Evolutionary conservation across 2,888 invertebrate genomes (phyloP), one percentile per base, ranked within the genome.

Genomic region (Pelosia muscerda): DNA sequence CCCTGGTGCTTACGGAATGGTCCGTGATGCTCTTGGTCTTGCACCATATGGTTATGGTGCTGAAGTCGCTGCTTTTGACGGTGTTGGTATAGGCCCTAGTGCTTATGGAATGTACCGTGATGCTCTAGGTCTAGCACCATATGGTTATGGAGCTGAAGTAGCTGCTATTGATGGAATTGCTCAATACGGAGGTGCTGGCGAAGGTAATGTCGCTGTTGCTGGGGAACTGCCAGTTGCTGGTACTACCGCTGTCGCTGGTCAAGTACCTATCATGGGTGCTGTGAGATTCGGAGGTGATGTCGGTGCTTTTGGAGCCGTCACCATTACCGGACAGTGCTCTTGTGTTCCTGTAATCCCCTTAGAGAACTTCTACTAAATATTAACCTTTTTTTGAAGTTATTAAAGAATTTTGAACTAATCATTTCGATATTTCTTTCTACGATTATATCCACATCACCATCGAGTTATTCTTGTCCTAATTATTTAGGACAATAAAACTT

Each of bases 201-300:
- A 66, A 66, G 65, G 65, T 25, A 66, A 63, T 26, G 65, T 66
- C 2, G 65, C 55, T 22, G 65, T 66, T 11, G 60, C 65, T 13
- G 65, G 65, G 13, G 65, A 66, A 13, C 55, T 66, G 55, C 65
- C 65, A 34, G 55, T 65, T 2, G 60, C 55, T 38, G 65, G 65
- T 60, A 60, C 34, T n/a, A 66, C 65, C 13, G 65, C 65, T n/a
- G 65, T 66, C 25, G 65, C 34, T 13, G 65, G 65, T 60, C 60
- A 66, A 54, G 60, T 66, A 11, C 65, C 65, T 11, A 66, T 66
- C 65, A 66, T 66, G 70, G 67, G 66, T 65, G 63, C 79, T 75
- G 62, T 26, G 28, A 60, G 25, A 11, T 66, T 62, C 57, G 61
- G 56, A 23, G 66, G 62, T 23, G 28, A 26, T 2, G 64, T 63